Conservation (phyloP, 1,140 invertebrate species). For the Bombus confusus region DNA sequence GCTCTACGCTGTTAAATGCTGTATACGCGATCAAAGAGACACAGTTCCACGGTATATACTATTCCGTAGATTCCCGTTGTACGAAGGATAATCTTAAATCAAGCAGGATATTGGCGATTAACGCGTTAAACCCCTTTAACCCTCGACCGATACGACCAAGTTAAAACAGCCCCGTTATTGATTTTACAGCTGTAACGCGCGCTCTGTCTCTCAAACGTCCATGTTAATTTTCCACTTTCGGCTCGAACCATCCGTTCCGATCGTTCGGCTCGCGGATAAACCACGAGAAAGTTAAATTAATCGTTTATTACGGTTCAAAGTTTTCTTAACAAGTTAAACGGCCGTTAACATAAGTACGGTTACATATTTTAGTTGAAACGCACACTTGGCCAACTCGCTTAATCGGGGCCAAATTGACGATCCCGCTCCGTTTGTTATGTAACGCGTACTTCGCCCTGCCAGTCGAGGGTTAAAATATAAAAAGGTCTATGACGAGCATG, state of each 20-base stretch:
- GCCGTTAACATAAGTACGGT: neutral
- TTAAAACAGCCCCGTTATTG: constrained; percentile 6
- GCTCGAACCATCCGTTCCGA: neutral
- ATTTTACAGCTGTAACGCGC: neutral
- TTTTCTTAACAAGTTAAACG: neutral
- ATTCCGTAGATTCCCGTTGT: neutral
- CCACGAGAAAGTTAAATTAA: constrained; percentile 2
- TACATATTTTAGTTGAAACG: neutral
- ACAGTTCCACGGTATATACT: neutral
- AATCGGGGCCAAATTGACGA: constrained; percentile 4
- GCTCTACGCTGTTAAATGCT: neutral
- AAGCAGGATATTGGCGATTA: neutral
- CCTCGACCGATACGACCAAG: neutral
- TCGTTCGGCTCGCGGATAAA: neutral
- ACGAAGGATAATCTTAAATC: neutral
- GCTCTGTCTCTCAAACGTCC: neutral
- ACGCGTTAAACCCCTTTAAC: neutral
- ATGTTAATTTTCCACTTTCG: neutral
- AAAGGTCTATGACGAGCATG: neutral
- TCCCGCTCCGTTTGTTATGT: neutral
- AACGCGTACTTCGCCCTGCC: neutral
- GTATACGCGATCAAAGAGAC: neutral
- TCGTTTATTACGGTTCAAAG: neutral
- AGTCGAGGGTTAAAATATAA: neutral
- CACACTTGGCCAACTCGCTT: neutral